phyloP scores from a whole-genome alignment of 1,140 invertebrate genomes.

The Caenorhabditis brenneri region DNA sequence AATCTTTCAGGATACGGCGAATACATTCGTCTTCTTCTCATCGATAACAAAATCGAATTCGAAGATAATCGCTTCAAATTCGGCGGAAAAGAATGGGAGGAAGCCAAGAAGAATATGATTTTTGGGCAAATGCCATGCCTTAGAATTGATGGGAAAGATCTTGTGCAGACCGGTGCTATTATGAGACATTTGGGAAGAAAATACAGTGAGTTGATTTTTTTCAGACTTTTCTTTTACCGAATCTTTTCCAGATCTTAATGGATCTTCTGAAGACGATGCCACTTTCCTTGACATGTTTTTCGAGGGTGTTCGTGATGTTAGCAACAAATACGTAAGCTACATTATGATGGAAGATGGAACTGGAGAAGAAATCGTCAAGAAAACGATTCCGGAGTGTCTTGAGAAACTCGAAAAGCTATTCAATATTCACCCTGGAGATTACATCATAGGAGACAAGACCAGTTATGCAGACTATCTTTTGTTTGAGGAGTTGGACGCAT shows the following conservation, averaged over 20 bases:
- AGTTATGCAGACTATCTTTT: constrained; percentile 47
- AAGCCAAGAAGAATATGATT: constrained; percentile 74
- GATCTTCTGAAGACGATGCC: not conserved
- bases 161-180: constrained; percentile 71
- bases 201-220: constrained; percentile 56
- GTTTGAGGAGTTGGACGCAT: constrained; percentile 69
- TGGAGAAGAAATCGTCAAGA: constrained; percentile 52
- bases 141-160: constrained; percentile 58
- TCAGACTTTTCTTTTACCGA: not conserved
- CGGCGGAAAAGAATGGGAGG: constrained; percentile 72
- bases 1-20: constrained; percentile 74
- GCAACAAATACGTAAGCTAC: constrained; percentile 56
- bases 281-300: constrained; percentile 1
- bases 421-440: constrained; percentile 50
- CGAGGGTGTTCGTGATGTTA: not conserved
- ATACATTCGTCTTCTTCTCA: constrained; percentile 78
- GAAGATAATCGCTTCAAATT: constrained; percentile 72
- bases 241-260: not conserved
- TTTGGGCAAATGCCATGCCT: constrained; percentile 69
- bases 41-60: constrained; percentile 78
- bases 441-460: constrained; percentile 59
- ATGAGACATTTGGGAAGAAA: constrained; percentile 69
- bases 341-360: constrained; percentile 57
- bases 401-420: constrained; percentile 58
- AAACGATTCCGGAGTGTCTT: constrained; percentile 51